Evolutionary conservation across 2,113 vertebrate genomes (phyloP), one percentile per base, ranked within the genome.

Genomic region (Osmerus eperlanus): DNA sequence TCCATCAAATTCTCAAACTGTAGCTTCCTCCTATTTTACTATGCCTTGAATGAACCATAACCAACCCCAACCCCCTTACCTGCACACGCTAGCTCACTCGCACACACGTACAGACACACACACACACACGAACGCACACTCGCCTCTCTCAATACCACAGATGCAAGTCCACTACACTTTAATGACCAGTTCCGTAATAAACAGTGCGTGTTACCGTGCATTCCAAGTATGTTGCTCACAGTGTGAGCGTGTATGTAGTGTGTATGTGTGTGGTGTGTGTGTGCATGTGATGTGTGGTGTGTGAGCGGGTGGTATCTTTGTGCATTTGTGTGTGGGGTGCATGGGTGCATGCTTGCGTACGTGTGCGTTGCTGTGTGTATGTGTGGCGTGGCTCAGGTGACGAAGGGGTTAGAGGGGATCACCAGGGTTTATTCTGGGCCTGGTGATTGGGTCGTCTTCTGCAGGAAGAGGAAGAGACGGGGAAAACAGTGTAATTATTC

Each of bases 401-500:
- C 28, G 8, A 3, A 65, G 18, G 25, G 25, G 62, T 18, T 47
- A 11, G 32, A 65, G 62, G 62, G 74, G 70, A 75, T 78, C 67
- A 68, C 63, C 65, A 51, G 65, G 64, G 71, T 67, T 76, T 73
- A 65, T 78, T 80, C 71, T 68, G 55, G 74, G 70, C 59, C 74
- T 69, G 69, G 65, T 71, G 67, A 75, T 73, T 70, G 58, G 71
- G 53, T 55, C 56, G 63, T 71, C 62, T 80, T 66, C 59, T 36
- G n/a, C 21, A 65, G 68, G 32, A 36, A 23, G 60, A 59, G 23
- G 54, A 29, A 25, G 55, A 61, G 32, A 61, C 18, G 62, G 69
- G 69, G 58, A 68, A 77, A 72, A 68, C 56, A 52, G 51, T 71
- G 69, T 80, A 80, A 86, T 86, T 80, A 85, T 79, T 75, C 74